Percentiles rank a stretch among this genome's conserved stretches.
Evolutionary conservation across 2,113 vertebrate genomes (phyloP).

Genomic region (Stegostoma tigrinum): DNA sequence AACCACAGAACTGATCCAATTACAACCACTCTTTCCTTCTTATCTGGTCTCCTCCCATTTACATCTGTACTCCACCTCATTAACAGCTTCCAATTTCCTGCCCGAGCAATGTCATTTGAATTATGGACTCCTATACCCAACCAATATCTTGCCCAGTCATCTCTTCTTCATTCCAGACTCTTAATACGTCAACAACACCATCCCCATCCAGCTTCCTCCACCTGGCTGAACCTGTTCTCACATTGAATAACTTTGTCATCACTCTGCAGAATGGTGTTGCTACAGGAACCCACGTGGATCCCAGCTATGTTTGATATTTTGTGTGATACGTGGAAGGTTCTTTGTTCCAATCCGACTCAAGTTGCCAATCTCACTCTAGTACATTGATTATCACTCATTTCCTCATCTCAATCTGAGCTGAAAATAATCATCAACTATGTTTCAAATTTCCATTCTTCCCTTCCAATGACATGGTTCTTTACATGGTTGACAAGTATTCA

Average conservation of each 20-base stretch:
- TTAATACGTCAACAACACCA: no score
- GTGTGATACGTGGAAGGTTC: neutral
- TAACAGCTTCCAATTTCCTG: neutral
- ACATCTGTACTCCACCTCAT: neutral
- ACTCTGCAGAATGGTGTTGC: neutral
- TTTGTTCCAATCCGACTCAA: neutral
- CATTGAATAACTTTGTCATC: neutral
- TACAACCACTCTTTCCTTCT: neutral
- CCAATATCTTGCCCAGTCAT: no score
- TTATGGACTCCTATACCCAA: no score
- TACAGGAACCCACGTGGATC: neutral
- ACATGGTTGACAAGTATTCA: neutral
- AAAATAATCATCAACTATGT: no score
- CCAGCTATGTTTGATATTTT: neutral
- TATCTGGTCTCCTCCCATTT: neutral
- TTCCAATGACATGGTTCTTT: neutral
- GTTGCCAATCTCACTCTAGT: no score
- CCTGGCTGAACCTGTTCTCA: neutral
- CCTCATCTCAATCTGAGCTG: no score
- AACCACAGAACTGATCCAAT: neutral
- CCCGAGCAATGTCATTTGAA: no score
- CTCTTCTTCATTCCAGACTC: no score
- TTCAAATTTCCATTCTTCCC: neutral
- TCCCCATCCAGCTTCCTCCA: neutral
- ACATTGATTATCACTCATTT: no score